phyloP scores from a whole-genome alignment of 2,797 vertebrate genomes.

The Neopelma chrysocephalum region DNA sequence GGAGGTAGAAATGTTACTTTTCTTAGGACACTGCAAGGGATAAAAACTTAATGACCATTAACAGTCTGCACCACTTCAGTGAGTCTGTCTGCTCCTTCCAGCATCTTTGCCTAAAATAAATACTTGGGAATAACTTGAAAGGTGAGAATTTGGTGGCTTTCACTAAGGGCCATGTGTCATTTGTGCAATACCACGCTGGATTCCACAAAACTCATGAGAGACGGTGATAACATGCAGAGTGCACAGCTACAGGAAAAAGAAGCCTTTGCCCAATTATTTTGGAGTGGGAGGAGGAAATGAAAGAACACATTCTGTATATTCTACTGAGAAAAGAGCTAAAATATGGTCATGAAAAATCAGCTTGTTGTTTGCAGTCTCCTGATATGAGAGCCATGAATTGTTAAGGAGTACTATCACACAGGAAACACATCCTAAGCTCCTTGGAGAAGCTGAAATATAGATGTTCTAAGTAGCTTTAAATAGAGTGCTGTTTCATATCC shows the following conservation, averaged over 20 bases:
- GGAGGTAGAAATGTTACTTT: not conserved
- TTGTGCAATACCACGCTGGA: not conserved
- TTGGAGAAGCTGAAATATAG: not conserved
- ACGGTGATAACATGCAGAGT: accelerated
- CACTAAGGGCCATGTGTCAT: not conserved
- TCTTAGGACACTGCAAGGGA: not conserved
- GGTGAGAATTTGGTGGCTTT: not conserved
- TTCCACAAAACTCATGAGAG: not conserved
- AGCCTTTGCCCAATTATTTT: not conserved
- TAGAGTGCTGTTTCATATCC: not conserved
- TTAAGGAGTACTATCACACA: not conserved
- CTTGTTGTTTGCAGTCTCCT: not conserved
- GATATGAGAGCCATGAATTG: not conserved
- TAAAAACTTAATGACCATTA: not conserved
- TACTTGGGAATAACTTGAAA: not conserved
- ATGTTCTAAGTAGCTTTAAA: not conserved
- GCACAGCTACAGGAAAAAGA: not conserved
- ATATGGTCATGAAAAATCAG: not conserved
- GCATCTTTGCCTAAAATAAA: not conserved
- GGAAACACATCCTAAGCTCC: conserved; percentile 34
- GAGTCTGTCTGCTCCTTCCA: not conserved
- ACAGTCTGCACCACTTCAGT: not conserved
- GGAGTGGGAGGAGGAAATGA: not conserved
- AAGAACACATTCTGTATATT: not conserved
- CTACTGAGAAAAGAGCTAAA: not conserved